Evolutionary conservation across 2,113 vertebrate genomes (phyloP).

Genomic region (Sinocyclocheilus grahami): DNA sequence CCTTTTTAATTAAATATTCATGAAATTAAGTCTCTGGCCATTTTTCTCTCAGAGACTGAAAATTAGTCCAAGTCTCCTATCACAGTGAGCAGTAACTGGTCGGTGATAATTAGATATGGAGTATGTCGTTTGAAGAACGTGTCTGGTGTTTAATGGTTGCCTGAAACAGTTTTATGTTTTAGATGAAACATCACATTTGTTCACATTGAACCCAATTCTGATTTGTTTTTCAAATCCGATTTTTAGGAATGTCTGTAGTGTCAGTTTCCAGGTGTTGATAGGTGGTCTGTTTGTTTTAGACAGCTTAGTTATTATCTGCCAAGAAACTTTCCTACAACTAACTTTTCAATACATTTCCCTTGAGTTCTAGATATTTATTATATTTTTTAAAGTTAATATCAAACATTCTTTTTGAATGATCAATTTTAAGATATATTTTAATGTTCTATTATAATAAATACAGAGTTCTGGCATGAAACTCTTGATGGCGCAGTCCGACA

Average conservation of each 20-base stretch:
- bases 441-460: too few species aligned
- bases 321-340: too few species aligned
- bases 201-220: neutral
- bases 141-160: constrained; percentile 30
- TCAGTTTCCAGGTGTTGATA: too few species aligned
- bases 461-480: too few species aligned
- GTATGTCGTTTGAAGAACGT: neutral
- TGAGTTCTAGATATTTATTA: too few species aligned
- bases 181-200: neutral
- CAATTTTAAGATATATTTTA: neutral
- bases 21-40: constrained; percentile 24
- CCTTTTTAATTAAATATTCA: constrained; percentile 58
- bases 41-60: constrained; percentile 27
- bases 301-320: too few species aligned
- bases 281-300: too few species aligned
- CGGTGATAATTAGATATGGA: neutral
- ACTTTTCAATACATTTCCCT: too few species aligned
- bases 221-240: neutral
- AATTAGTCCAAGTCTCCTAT: constrained; percentile 2
- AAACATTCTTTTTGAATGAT: neutral
- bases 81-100: constrained; percentile 33
- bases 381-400: too few species aligned
- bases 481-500: too few species aligned
- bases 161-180: neutral
- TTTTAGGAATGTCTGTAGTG: too few species aligned